Base-by-base conservation (phyloP, 2,888 invertebrate genomes). In the Drosophila leonis region DNA sequence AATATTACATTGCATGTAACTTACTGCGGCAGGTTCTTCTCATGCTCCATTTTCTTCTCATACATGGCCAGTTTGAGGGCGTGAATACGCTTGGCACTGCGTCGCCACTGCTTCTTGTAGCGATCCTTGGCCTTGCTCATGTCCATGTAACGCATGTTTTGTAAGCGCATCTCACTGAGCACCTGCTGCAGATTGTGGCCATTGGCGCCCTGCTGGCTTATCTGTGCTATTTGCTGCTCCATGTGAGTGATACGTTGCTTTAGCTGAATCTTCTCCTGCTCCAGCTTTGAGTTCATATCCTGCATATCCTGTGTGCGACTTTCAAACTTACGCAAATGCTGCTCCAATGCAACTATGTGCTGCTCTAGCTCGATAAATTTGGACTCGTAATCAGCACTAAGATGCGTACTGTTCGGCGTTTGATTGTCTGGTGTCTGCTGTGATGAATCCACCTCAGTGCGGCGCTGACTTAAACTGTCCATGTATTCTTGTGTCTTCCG, bases 101-200 rank as follows among this genome's bases (percentile, higher is more conserved):
- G 94, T 1, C 95, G 94, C 96, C 96, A 97, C 88, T 96, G 95
- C 81, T 95, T 95, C 88, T 97, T 96, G 92, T 97, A 97, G 90
- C 95, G 96, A 15, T 94, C 93, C 91, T 96, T 96, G 41, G 95
- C 95, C 65, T 95, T 95, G 63, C 95, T 94, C 4, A 95, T 94
- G 64, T 94, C 94, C 70, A 94, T 94, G 54, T 95, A 93, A 82
- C 96, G 95, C 87, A 95, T 95, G 85, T 82, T 82, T 48, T 91
- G 91, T 8, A 73, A 41, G 8, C 79, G 80, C 90, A 97, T 90
- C 91, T 97, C 96, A 66, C 95, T 95, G 56, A 96, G 93, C 6
- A 97, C 93, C 59, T 94, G 94, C 0, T 95, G 94, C 0, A 96
- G 94, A 75, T 96, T 95, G 78, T 95, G 95, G 0, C 95, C 62